Base-by-base conservation (phyloP, 2,113 vertebrate species). In the Rhinopomastus cyanomelas region DNA sequence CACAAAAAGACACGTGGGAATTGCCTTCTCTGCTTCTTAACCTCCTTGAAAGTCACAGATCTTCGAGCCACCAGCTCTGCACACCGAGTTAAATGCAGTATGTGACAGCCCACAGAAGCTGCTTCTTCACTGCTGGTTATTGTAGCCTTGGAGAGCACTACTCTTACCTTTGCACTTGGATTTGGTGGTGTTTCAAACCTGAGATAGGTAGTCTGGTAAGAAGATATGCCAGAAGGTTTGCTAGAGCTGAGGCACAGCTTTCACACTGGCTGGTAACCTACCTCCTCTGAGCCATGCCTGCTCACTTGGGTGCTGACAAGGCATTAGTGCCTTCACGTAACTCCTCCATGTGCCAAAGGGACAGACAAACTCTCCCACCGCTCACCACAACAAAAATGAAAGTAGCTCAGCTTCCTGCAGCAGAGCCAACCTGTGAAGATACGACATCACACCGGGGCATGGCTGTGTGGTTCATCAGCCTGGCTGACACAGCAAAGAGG, bases 201-300 rank as follows among this genome's bases (percentile, higher is more conserved):
- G 79, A 66, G 62, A 48, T 27, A 57, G 64, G 37, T 86, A 73
- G 64, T 79, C 72, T 62, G 60, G 65, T 92, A 77, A 83, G 87
- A 85, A 89, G 82, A 78, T 69, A 71, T 56, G 79, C 27, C 65
- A 86, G 81, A 77, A 91, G 36, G 15, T 77, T 80, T 89, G 34
- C 64, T 86, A 92, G 80, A 90, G 80, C 80, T 83, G 76, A 73
- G 67, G 55, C 9, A 21, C 60, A 89, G 60, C 83, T 73, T 88
- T 93, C 21, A 3, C 3, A 3, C 59, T 79, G 79, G 51, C 75
- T 85, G 76, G 80, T 77, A 73, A 51, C 46, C 14, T 67, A 44
- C 32, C 55, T 91, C 71, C 82, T 93, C 65, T 95, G 80, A 85
- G 83, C 72, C 61, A 60, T 60, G 80, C 64, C 89, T 85, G 76